A percentile compares a stretch with the other conserved stretches of the same genome.
Evolutionary conservation across 2,113 vertebrate species (phyloP).

Genomic region (Hypanus sabinus): DNA sequence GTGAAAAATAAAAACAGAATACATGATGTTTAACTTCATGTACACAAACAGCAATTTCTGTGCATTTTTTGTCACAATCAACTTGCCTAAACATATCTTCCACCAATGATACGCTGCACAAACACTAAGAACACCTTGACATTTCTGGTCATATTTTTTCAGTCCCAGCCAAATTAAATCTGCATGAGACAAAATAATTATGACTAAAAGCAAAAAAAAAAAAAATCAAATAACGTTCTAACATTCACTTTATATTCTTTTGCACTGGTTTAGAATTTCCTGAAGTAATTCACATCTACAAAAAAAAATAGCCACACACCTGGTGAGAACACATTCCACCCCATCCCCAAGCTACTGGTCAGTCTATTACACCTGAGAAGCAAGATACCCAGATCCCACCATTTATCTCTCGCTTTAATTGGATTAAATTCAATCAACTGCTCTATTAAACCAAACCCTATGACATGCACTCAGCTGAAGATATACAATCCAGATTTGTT

Average conservation of each 20-base stretch:
- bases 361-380: not conserved
- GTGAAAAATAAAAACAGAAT: not conserved
- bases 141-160: not conserved
- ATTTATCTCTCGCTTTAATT: not conserved
- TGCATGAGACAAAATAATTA: not conserved
- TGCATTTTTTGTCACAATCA: not conserved
- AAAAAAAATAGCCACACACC: not conserved
- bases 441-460: not conserved
- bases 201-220: not conserved
- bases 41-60: not conserved
- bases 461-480: not conserved
- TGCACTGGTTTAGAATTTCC: not conserved
- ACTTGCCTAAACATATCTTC: not conserved
- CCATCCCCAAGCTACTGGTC: not conserved
- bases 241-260: not conserved
- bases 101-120: not conserved
- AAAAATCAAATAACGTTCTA: not conserved
- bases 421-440: not conserved
- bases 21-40: not conserved
- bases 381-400: not conserved
- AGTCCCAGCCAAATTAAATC: not conserved
- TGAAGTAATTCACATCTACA: not conserved
- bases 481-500: not conserved
- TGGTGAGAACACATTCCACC: not conserved
- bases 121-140: not conserved